Evolutionary conservation across 2,797 vertebrate species (phyloP).

Genomic region (Podarcis lilfordi): DNA sequence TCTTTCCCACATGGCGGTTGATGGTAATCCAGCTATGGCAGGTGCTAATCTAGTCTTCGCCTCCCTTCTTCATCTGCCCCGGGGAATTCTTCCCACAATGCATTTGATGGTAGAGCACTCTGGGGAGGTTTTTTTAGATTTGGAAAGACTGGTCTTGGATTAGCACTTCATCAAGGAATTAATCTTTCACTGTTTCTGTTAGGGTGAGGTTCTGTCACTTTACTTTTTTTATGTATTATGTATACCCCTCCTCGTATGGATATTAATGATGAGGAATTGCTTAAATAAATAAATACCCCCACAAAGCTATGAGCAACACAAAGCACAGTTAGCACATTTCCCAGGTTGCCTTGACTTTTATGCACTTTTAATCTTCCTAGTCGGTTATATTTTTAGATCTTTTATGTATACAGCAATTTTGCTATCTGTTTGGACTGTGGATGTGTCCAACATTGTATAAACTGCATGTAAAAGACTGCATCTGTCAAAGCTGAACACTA

Average conservation of each 20-base stretch:
- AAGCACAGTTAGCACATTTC: neutral
- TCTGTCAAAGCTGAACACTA: neutral
- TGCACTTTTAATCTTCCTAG: neutral
- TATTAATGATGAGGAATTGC: too few relatives aligned
- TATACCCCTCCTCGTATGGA: too few relatives aligned
- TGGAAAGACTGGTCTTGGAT: neutral
- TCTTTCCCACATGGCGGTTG: too few relatives aligned
- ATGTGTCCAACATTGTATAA: neutral
- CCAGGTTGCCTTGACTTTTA: neutral
- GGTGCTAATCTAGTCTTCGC: too few relatives aligned
- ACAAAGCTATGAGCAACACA: neutral
- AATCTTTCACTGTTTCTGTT: neutral
- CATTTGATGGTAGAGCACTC: too few relatives aligned
- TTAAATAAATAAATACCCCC: neutral
- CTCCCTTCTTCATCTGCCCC: too few relatives aligned
- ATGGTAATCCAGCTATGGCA: too few relatives aligned
- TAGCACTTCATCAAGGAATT: neutral
- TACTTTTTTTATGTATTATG: too few relatives aligned
- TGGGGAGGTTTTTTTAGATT: neutral
- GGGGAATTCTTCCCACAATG: too few relatives aligned
- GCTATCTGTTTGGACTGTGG: neutral
- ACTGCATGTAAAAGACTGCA: neutral
- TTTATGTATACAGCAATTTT: neutral
- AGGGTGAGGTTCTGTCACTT: neutral
- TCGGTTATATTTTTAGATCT: neutral